Percentiles rank a stretch among this genome's conserved stretches.
These are phyloP conservation scores for Criorhina ranunculi DNA, from an alignment of 2,888 invertebrate genomes.

Conservation along the genomic window DNA sequence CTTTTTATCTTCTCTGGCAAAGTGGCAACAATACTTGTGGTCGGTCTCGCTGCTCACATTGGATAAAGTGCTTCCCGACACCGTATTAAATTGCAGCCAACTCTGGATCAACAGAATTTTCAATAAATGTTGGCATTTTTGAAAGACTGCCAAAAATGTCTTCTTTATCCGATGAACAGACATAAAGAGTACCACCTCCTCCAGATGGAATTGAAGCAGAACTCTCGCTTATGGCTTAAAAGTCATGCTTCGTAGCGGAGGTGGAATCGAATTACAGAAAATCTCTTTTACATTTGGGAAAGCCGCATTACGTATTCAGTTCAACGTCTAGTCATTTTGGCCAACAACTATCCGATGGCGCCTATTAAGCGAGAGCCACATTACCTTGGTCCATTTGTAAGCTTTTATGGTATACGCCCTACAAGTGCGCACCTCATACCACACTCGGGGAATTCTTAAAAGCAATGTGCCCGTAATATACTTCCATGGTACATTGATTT, in stretches of 20 bases:
- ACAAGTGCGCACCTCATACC: slow-evolving; percentile 24
- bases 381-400: slow-evolving; percentile 71
- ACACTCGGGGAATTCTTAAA: slow-evolving; percentile 61
- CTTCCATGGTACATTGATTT: slow-evolving; percentile 76
- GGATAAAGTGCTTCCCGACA: slow-evolving; percentile 60
- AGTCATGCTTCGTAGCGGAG: slow-evolving; percentile 23
- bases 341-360: slow-evolving; percentile 69
- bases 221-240: slow-evolving; percentile 14
- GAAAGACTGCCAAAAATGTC: slow-evolving; percentile 70
- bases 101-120: slow-evolving; percentile 66
- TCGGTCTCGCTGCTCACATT: slow-evolving; percentile 23
- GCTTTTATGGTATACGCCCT: slow-evolving; percentile 22
- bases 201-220: background rate
- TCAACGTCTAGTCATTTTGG: slow-evolving; percentile 70
- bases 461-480: slow-evolving; percentile 72
- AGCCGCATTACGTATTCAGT: slow-evolving; percentile 64
- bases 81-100: slow-evolving; percentile 68
- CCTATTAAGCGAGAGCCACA: slow-evolving; percentile 67
- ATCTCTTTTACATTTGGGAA: slow-evolving; percentile 53
- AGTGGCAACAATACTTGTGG: slow-evolving; percentile 55
- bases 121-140: slow-evolving; percentile 70
- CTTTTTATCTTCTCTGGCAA: slow-evolving; percentile 62
- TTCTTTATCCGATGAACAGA: slow-evolving; percentile 38
- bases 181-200: background rate
- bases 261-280: slow-evolving; percentile 69